Evolutionary conservation across 2,113 vertebrate genomes (phyloP).

Genomic region (Bombycilla garrulus): DNA sequence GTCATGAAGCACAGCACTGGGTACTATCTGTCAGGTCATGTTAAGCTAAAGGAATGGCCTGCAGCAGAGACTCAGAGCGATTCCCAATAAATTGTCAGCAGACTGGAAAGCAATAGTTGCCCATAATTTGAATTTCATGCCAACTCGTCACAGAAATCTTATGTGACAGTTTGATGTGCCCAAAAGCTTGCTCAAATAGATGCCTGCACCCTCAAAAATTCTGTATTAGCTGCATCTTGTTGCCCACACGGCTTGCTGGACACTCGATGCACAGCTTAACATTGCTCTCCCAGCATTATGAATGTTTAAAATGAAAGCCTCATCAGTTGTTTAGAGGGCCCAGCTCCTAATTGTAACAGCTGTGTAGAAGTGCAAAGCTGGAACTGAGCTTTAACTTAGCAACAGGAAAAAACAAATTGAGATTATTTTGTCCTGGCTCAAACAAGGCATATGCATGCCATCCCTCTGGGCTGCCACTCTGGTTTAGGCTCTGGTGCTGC

Average conservation of each 20-base stretch:
- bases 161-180: slow-evolving; percentile 2
- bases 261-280: rapidly evolving
- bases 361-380: background rate
- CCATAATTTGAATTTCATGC: slow-evolving; percentile 58
- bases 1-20: rapidly evolving
- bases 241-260: background rate
- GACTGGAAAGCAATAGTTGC: slow-evolving; percentile 53
- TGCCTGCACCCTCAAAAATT: background rate
- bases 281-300: background rate
- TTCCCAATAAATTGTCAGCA: slow-evolving; percentile 38
- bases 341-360: background rate
- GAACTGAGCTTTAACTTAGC: background rate
- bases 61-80: background rate
- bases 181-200: slow-evolving; percentile 27
- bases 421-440: background rate
- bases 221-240: background rate
- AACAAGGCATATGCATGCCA: rapidly evolving
- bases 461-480: background rate
- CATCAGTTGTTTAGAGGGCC: background rate
- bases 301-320: background rate
- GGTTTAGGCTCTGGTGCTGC: background rate
- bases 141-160: background rate
- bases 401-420: background rate
- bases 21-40: slow-evolving; percentile 35
- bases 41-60: slow-evolving; percentile 32